Evolutionary conservation across 2,113 vertebrate species (phyloP), one percentile per base, ranked within the genome.

Genomic region (Spheniscus mendiculus): DNA sequence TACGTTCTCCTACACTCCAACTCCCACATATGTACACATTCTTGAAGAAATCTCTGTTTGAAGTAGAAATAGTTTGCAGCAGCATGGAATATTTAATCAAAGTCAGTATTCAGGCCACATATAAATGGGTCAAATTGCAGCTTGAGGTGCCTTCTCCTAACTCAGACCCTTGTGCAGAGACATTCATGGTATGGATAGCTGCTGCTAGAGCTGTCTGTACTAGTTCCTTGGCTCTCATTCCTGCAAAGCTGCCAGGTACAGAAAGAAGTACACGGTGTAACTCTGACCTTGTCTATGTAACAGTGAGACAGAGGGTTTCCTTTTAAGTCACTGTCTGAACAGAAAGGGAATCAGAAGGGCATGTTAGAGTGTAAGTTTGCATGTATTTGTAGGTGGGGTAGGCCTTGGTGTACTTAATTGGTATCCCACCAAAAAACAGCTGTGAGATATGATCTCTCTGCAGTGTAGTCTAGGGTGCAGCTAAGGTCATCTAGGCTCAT

Each of bases 241-340:
- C 74, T 87, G 69, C 94, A 56, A 23, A 93, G 83, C 90, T 93
- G 90, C 84, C 32, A 16, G 78, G 86, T 73, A 71, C 92, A 69
- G 56, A 38, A 47, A 72, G 87, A 21, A 56, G 93, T 50, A 20
- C 9, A 27, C 20, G 70, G 27, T 69, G 70, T 17, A 55, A 56
- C 73, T 78, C 53, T 80, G 70, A n/a, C 87, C 69, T 61, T 50
- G 50, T 5, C 84, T 72, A 0, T 22, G 61, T 59, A 42, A 32
- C 61, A n/a, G 55, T 18, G 70, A 79, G 32, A 85, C 53, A 40
- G n/a, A 56, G 73, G 38, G 21, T 21, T 87, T 67, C 87, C 84
- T 91, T 58, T 74, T 83, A 70, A 66, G 90, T 79, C 87, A 13
- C 59, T 73, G 42, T 9, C 70, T 77, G 84, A 77, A 19, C 52